Conservation (phyloP, 2,888 invertebrate species). For the Lampropteryx suffumata region DNA sequence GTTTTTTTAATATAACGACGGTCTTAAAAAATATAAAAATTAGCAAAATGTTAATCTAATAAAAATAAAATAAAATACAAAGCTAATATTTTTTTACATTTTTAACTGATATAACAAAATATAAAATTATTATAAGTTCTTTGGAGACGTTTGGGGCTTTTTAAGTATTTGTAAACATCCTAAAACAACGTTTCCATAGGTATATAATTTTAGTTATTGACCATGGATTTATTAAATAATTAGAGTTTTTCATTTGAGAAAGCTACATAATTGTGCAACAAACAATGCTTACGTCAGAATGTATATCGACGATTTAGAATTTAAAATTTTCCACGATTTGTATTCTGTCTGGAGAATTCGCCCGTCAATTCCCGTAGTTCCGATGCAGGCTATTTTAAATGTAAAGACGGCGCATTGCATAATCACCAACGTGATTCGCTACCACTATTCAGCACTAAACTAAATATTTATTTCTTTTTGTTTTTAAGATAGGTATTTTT, state of each 20-base stretch:
- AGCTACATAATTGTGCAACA: constrained; percentile 19
- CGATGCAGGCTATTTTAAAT: constrained; percentile 78
- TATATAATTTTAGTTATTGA: too few species aligned
- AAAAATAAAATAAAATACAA: too few species aligned
- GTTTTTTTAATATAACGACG: too few species aligned
- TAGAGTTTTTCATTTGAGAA: not conserved
- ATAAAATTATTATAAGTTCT: too few species aligned
- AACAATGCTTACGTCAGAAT: constrained; percentile 39
- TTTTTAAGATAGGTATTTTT: constrained; percentile 58
- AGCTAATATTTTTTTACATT: too few species aligned
- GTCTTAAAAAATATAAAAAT: too few species aligned
- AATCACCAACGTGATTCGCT: constrained; percentile 77
- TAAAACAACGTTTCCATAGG: too few species aligned
- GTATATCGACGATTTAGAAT: constrained; percentile 61
- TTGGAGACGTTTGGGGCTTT: too few species aligned
- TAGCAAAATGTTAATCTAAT: too few species aligned
- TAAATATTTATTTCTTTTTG: constrained; percentile 72
- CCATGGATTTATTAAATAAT: too few species aligned
- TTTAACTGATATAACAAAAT: too few species aligned
- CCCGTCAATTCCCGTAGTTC: constrained; percentile 67
- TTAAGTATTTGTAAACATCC: too few species aligned
- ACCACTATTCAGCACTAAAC: constrained; percentile 74
- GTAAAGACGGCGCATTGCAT: constrained; percentile 77
- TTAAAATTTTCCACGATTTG: constrained; percentile 77
- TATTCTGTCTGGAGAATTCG: constrained; percentile 77